Evolutionary conservation across 2,888 invertebrate genomes (phyloP), one percentile per base, ranked within the genome.

Genomic region (Apodemia hepburni): DNA sequence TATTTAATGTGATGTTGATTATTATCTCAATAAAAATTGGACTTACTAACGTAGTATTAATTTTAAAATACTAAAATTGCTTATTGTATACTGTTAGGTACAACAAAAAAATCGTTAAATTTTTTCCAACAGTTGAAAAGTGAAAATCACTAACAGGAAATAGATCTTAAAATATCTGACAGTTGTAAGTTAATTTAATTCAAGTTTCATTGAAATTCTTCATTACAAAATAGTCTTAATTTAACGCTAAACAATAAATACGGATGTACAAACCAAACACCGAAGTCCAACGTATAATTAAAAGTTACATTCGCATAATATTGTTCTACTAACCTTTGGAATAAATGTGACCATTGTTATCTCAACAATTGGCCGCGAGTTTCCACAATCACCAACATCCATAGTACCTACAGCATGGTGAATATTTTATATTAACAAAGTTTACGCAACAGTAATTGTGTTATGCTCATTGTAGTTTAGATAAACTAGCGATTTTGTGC

Each of bases 381-480:
- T 85, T 87, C 85, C 82, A 82, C 83, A 86, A 85, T 66, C 66
- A 65, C 47, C 47, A 47, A 47, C 47, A 47, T 47, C 47, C 47
- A 47, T 47, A 47, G 47, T 69, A 66, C 68, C 68, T 67, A 69
- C 68, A 72, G 65, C 65, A 73, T 70, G 73, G 70, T 70, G 73
- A 74, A 70, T 73, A 68, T 69, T 66, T 64, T 69, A 73, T 73
- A 76, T 77, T 80, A 81, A 77, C 74, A 76, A 78, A 81, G 78
- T 80, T 89, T 88, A 82, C 87, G 75, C 85, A 87, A 89, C 81
- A 77, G 74, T 83, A 81, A 87, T 84, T 85, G 84, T 84, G 83
- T 87, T 87, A 87, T 54, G 27, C 51, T 54, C 54, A 47, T 17
- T 27, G 27, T 27, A 8, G 22, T 15, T 54, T 54, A 54, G 29